phyloP scores from a whole-genome alignment of 1,140 invertebrate genomes.

The Saccostrea echinata region DNA sequence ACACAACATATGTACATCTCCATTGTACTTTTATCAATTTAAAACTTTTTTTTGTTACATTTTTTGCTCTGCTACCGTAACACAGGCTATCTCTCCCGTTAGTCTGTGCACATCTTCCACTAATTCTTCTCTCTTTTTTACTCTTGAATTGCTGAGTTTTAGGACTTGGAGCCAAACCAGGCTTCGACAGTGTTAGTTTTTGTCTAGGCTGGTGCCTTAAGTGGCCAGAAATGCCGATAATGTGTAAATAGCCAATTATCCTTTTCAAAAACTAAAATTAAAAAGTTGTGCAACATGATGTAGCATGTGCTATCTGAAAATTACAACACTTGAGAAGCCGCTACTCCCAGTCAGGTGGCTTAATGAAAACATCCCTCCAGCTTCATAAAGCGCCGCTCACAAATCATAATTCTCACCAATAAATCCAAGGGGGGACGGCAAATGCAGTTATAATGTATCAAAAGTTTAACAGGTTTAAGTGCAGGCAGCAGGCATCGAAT shows the following conservation, averaged over 20 bases:
- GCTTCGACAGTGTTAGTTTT: background rate
- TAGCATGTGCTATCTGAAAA: constrained; percentile 32
- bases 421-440: background rate
- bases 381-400: constrained; percentile 18
- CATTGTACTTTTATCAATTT: constrained; percentile 22
- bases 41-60: constrained; percentile 9
- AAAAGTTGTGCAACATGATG: constrained; percentile 32
- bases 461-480: constrained; percentile 35
- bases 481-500: background rate
- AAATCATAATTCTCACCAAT: constrained; percentile 37
- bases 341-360: background rate
- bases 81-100: background rate
- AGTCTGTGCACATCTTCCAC: background rate
- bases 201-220: background rate
- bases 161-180: constrained; percentile 19
- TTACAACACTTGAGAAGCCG: constrained; percentile 19
- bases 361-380: constrained; percentile 25
- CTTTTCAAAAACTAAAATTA: constrained; percentile 31
- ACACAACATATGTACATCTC: constrained; percentile 26
- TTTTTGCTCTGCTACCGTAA: constrained; percentile 3
- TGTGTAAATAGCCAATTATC: constrained; percentile 35
- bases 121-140: background rate
- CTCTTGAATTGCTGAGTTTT: background rate
- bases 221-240: constrained; percentile 23
- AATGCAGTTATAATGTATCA: constrained; percentile 33